Evolutionary conservation across 2,888 invertebrate species (phyloP).

Genomic region (Pristionchus maxplancki): DNA sequence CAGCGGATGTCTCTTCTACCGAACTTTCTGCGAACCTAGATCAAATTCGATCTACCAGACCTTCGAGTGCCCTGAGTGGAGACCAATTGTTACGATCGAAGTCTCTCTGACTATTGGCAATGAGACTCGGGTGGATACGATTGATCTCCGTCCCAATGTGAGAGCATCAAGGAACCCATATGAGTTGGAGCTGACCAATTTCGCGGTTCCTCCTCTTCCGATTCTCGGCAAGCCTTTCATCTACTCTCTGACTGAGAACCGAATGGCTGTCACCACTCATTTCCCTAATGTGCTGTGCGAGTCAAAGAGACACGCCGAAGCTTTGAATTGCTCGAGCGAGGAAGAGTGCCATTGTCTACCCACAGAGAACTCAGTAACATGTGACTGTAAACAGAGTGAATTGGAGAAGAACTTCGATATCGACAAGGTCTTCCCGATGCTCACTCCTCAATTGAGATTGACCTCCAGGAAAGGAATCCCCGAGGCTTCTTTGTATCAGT

Average conservation of each 20-base stretch:
- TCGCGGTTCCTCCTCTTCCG: constrained; percentile 34
- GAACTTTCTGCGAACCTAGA: constrained; percentile 5
- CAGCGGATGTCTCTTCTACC: constrained; percentile 39
- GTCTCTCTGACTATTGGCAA: background rate
- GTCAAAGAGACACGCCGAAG: background rate
- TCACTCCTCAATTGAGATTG: background rate
- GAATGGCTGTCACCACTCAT: background rate
- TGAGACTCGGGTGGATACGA: background rate
- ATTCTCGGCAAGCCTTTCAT: background rate
- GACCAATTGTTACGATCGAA: background rate
- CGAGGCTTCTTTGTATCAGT: background rate
- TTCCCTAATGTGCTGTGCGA: background rate
- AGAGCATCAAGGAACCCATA: background rate
- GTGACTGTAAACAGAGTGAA: background rate
- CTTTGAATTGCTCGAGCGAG: background rate
- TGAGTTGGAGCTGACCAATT: background rate
- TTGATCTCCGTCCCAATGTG: background rate
- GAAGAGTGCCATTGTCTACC: background rate
- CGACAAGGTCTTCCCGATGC: background rate
- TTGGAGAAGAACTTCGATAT: background rate
- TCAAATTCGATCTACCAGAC: background rate
- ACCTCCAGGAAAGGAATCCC: background rate
- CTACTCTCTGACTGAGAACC: background rate
- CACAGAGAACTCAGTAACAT: background rate
- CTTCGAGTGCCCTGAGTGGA: constrained; percentile 31